Conservation (phyloP, 2,888 invertebrate species). For the Drosophila colorata region DNA sequence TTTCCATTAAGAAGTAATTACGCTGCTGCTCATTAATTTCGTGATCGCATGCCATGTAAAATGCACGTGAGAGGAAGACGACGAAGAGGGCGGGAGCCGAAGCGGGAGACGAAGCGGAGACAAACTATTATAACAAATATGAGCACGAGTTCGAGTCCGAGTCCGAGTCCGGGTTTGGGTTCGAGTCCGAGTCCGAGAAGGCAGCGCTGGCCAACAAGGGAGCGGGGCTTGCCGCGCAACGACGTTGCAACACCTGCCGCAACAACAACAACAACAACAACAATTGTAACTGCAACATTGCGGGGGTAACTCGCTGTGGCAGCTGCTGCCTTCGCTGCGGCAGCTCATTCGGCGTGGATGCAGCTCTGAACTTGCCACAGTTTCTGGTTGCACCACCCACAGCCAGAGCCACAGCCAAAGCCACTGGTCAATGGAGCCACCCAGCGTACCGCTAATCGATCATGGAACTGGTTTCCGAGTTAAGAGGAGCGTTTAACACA, state of each 20-base stretch:
- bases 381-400: slow-evolving; percentile 2
- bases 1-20: slow-evolving; percentile 81
- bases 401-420: no score
- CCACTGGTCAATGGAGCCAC: slow-evolving; percentile 29
- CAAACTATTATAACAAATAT: slow-evolving; percentile 38
- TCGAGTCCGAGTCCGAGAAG: neutral
- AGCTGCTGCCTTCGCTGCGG: neutral
- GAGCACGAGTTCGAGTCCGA: slow-evolving; percentile 44
- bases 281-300: slow-evolving; percentile 31
- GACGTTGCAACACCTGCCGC: slow-evolving; percentile 71
- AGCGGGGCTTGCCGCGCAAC: slow-evolving; percentile 2
- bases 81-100: neutral
- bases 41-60: slow-evolving; percentile 80
- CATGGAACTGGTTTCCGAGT: slow-evolving; percentile 9
- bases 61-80: slow-evolving; percentile 42
- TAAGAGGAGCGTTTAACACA: slow-evolving; percentile 59
- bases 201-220: neutral
- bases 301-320: slow-evolving; percentile 26
- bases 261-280: slow-evolving; percentile 10
- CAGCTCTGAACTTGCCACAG: slow-evolving; percentile 7
- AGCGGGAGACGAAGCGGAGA: neutral
- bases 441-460: slow-evolving; percentile 55
- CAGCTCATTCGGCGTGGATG: neutral
- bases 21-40: slow-evolving; percentile 79
- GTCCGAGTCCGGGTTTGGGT: no score